Conservation (phyloP, 2,888 invertebrate species). For the Lamproptera curius region DNA sequence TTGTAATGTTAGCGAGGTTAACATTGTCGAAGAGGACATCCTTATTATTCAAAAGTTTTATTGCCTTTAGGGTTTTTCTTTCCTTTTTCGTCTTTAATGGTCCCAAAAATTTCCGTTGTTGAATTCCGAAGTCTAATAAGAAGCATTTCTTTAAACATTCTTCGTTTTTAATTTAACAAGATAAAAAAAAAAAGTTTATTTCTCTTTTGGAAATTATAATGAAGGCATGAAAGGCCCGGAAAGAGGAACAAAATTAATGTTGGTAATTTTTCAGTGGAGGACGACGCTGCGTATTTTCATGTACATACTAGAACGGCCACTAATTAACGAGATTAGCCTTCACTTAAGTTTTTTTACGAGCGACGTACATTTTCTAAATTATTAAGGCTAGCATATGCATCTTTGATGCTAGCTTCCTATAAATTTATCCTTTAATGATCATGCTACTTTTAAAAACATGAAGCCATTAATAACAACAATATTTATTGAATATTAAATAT, state of each 20-base stretch:
- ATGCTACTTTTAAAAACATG: not conserved
- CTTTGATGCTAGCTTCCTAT: not conserved
- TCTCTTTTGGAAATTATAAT: conserved; percentile 20
- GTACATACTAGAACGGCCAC: conserved; percentile 31
- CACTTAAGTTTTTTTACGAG: not conserved
- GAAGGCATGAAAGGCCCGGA: conserved; percentile 16
- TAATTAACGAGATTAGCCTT: conserved; percentile 72
- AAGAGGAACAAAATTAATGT: conserved; percentile 20
- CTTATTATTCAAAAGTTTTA: conserved; percentile 1
- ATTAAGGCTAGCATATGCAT: not conserved
- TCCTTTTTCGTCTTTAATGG: not conserved
- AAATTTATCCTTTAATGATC: not conserved
- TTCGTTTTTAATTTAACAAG: conserved; percentile 17
- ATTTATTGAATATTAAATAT: not conserved
- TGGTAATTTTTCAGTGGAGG: conserved; percentile 16
- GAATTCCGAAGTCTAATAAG: conserved; percentile 9
- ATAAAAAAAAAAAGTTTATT: conserved; percentile 18
- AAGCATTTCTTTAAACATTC: conserved; percentile 9
- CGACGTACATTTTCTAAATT: not conserved
- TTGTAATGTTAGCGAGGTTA: not conserved
- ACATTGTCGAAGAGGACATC: not conserved
- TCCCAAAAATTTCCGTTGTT: not conserved
- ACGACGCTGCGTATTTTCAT: conserved; percentile 14
- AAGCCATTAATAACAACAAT: not conserved
- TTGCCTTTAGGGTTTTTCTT: not conserved